Conservation (phyloP, 2,888 invertebrate genomes). For the Hyposoter dolosus region DNA sequence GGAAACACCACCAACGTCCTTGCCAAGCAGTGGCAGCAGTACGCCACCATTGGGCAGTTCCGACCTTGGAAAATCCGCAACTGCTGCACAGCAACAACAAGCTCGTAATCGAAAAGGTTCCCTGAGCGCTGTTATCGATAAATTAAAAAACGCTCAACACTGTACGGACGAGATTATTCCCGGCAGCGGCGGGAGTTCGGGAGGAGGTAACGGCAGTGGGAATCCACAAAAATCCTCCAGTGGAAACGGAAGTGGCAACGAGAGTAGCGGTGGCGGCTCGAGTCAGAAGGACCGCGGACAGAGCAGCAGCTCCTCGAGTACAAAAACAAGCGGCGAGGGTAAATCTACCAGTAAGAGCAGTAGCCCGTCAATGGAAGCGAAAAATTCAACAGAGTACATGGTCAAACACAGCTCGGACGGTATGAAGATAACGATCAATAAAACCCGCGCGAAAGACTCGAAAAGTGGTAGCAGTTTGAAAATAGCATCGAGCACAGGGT, state of each 20-base stretch:
- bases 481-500: slow-evolving; percentile 74
- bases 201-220: slow-evolving; percentile 85
- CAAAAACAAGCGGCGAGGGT: slow-evolving; percentile 79
- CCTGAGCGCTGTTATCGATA: slow-evolving; percentile 94
- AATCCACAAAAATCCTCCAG: slow-evolving; percentile 78
- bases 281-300: slow-evolving; percentile 76
- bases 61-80: slow-evolving; percentile 87
- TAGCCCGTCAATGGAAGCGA: slow-evolving; percentile 85
- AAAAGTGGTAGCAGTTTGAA: slow-evolving; percentile 83
- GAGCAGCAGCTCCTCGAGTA: slow-evolving; percentile 80
- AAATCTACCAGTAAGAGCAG: slow-evolving; percentile 78
- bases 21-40: slow-evolving; percentile 80
- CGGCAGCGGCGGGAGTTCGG: slow-evolving; percentile 85
- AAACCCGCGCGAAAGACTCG: slow-evolving; percentile 92
- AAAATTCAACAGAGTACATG: slow-evolving; percentile 93
- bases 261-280: slow-evolving; percentile 53
- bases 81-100: slow-evolving; percentile 86
- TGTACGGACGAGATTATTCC: slow-evolving; percentile 86
- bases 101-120: slow-evolving; percentile 90
- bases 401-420: slow-evolving; percentile 95
- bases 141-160: slow-evolving; percentile 92
- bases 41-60: slow-evolving; percentile 86
- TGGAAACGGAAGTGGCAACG: slow-evolving; percentile 82
- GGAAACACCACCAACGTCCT: slow-evolving; percentile 73
- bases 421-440: slow-evolving; percentile 96